A percentile compares a stretch with the other conserved stretches of the same genome.
Conservation (phyloP, 2,113 vertebrate species). For the Aldabrachelys gigantea region DNA sequence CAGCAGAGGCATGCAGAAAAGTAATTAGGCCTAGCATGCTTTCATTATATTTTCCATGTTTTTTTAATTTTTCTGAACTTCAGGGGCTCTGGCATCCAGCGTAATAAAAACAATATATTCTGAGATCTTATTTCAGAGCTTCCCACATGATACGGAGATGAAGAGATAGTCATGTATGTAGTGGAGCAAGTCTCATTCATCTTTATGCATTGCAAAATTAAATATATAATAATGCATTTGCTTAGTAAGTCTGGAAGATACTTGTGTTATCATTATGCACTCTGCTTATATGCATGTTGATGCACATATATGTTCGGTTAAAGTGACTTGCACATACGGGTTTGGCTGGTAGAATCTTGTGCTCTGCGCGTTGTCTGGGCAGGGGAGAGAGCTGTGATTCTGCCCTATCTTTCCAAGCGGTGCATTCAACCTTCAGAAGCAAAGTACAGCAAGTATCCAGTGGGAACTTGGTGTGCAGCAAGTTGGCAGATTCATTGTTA, state of each 20-base stretch:
- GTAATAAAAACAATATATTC: slow-evolving; percentile 30
- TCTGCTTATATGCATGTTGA: neutral
- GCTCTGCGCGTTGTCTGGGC: neutral
- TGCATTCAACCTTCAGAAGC: neutral
- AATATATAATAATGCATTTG: neutral
- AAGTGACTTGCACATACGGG: neutral
- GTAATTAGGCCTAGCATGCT: slow-evolving; percentile 69
- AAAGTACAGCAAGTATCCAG: neutral
- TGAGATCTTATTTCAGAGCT: slow-evolving; percentile 21
- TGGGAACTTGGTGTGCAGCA: neutral
- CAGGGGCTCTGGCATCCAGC: slow-evolving; percentile 62
- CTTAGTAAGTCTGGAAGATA: neutral
- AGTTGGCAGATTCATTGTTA: neutral
- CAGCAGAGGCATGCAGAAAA: slow-evolving; percentile 39
- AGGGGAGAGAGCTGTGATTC: neutral
- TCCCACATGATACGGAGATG: neutral
- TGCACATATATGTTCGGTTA: neutral
- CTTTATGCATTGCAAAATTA: slow-evolving; percentile 15
- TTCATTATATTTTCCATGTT: slow-evolving; percentile 76
- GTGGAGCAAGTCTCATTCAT: neutral
- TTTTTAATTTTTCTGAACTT: slow-evolving; percentile 75
- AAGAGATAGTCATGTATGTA: slow-evolving; percentile 36
- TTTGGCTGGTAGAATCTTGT: neutral
- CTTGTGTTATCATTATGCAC: neutral
- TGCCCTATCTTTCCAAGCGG: neutral